Percentiles rank a stretch among this genome's conserved stretches.
phyloP scores from a whole-genome alignment of 2,888 invertebrate genomes.

The Chrysolina oricalcia region DNA sequence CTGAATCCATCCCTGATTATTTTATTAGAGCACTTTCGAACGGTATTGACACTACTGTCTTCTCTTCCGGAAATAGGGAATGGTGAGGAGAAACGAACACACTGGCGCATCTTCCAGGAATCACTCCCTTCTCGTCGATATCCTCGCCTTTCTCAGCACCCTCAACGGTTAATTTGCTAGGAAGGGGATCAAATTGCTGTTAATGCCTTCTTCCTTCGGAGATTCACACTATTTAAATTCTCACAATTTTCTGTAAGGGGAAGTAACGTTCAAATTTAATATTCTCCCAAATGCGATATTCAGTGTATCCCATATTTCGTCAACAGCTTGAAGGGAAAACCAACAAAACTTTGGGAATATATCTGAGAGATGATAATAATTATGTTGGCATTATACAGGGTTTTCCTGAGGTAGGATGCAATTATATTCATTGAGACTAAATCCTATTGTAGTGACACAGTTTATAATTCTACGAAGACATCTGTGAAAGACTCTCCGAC shows the following conservation, averaged over 20 bases:
- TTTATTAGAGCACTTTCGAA: neutral
- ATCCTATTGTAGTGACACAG: too few species aligned
- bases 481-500: too few species aligned
- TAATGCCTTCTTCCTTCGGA: conserved; percentile 64
- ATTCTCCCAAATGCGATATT: conserved; percentile 40
- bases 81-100: conserved; percentile 28
- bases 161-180: conserved; percentile 62
- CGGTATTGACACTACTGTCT: conserved; percentile 27
- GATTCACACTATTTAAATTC: conserved; percentile 66
- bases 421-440: too few species aligned
- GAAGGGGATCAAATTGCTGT: conserved; percentile 63
- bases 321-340: conserved; percentile 18
- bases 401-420: too few species aligned
- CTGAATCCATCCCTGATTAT: neutral
- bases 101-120: conserved; percentile 30
- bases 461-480: too few species aligned
- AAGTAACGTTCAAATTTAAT: conserved; percentile 51
- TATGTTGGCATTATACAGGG: too few species aligned
- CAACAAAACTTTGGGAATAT: neutral
- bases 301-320: conserved; percentile 36
- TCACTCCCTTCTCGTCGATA: conserved; percentile 32
- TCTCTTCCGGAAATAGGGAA: conserved; percentile 20
- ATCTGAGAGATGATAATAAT: too few species aligned
- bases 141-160: conserved; percentile 44
- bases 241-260: conserved; percentile 50